These are phyloP conservation scores for Vombatus ursinus DNA, from an alignment of 2,113 vertebrate species.

Conservation along the genomic window DNA sequence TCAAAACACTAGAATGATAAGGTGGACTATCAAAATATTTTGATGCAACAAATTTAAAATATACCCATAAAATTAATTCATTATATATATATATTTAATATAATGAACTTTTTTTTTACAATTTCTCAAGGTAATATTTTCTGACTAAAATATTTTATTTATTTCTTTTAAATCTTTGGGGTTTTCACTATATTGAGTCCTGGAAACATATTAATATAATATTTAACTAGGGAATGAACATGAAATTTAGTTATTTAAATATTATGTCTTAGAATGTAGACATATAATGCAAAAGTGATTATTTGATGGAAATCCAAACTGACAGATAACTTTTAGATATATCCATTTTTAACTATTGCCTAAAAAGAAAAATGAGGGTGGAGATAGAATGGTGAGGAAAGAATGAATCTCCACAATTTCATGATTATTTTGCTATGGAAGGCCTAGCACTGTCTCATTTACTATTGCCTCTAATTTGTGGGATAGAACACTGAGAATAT, in stretches of 20 bases:
- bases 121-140: background rate
- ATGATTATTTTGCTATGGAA: background rate
- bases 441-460: background rate
- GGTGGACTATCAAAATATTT: background rate
- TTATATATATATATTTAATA: background rate
- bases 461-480: background rate
- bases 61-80: background rate
- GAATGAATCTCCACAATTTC: background rate
- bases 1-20: background rate
- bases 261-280: background rate
- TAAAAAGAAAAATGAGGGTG: background rate
- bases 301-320: background rate
- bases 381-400: background rate
- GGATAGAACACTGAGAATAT: background rate
- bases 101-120: background rate
- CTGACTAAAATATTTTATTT: background rate
- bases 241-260: background rate
- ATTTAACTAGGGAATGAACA: background rate
- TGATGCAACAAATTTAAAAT: background rate
- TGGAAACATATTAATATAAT: background rate
- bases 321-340: background rate
- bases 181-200: background rate
- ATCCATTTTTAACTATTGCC: background rate
- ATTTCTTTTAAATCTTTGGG: background rate
- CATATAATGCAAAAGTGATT: background rate